These are phyloP conservation scores for Stylophora pistillata DNA, from an alignment of 64 coral and sea anemone species.

Conservation along the genomic window DNA sequence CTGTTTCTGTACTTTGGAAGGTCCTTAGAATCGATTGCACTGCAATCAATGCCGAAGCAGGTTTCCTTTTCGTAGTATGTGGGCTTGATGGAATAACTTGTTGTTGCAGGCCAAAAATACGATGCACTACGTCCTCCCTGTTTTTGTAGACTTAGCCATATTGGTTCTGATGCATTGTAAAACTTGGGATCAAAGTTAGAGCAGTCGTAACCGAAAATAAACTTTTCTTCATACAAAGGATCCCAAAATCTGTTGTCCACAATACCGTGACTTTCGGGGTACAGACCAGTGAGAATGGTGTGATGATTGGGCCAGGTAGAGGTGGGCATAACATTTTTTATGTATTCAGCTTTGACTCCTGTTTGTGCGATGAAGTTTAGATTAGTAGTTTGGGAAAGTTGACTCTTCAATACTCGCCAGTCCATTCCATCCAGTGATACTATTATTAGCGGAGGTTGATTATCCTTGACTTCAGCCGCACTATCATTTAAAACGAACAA, in stretches of 20 bases:
- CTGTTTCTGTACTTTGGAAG: conserved; percentile 40
- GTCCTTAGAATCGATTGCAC: conserved; percentile 11
- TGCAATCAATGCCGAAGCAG: conserved; percentile 4
- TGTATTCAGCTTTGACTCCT: conserved; percentile 65
- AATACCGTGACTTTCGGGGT: conserved; percentile 82
- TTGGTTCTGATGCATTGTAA: conserved; percentile 73
- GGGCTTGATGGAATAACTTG: conserved; percentile 19
- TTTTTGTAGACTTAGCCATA: conserved; percentile 81
- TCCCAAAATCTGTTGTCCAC: conserved; percentile 84
- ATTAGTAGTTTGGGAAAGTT: conserved; percentile 42
- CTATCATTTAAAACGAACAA: neutral
- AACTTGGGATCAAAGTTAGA: conserved; percentile 77
- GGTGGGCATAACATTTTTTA: conserved; percentile 55
- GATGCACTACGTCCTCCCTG: conserved; percentile 12
- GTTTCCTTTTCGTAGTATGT: conserved; percentile 19
- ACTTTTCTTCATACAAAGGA: conserved; percentile 68
- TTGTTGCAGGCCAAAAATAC: conserved; percentile 55
- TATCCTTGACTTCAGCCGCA: neutral
- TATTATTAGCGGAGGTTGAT: conserved; percentile 41
- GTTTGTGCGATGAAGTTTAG: conserved; percentile 68
- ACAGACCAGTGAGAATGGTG: conserved; percentile 68
- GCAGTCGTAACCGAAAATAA: conserved; percentile 68
- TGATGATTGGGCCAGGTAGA: conserved; percentile 76
- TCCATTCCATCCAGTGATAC: conserved; percentile 73
- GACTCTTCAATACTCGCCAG: conserved; percentile 53